phyloP scores from a whole-genome alignment of 1,140 invertebrate genomes.

The Helicoverpa zea region DNA sequence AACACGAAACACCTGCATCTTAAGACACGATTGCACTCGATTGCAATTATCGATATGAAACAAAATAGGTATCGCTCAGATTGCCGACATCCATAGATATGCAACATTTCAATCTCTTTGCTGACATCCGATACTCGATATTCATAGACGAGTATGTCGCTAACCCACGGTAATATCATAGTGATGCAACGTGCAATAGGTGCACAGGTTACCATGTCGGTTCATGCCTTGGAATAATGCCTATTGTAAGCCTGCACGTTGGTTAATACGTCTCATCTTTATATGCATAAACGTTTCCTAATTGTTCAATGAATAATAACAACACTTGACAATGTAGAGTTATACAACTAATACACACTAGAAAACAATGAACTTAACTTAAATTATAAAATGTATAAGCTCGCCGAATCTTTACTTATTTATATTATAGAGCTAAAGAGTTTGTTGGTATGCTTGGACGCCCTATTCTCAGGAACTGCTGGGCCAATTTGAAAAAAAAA shows the following conservation, averaged over 20 bases:
- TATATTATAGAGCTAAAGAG: too few relatives aligned
- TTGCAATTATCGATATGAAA: too few relatives aligned
- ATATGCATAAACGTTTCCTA: slow-evolving; percentile 2
- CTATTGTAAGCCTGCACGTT: background rate
- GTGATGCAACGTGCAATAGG: slow-evolving; percentile 1
- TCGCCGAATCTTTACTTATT: too few relatives aligned
- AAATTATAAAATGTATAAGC: too few relatives aligned
- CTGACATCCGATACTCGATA: background rate
- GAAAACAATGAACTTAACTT: too few relatives aligned
- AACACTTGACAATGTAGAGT: background rate
- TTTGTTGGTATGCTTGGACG: too few relatives aligned
- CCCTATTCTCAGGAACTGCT: too few relatives aligned
- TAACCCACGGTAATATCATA: background rate
- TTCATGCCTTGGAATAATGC: background rate
- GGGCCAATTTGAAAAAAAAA: too few relatives aligned
- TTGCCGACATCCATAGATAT: background rate
- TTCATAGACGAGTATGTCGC: background rate
- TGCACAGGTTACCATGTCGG: slow-evolving; percentile 18
- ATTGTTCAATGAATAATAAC: background rate
- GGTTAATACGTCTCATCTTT: slow-evolving; percentile 3
- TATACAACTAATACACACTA: too few relatives aligned
- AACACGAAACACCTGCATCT: too few relatives aligned
- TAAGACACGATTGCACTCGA: too few relatives aligned
- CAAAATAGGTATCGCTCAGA: background rate
- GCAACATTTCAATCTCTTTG: background rate